phyloP scores from a whole-genome alignment of 2,888 invertebrate genomes.

The Dasysyrphus tricinctus region DNA sequence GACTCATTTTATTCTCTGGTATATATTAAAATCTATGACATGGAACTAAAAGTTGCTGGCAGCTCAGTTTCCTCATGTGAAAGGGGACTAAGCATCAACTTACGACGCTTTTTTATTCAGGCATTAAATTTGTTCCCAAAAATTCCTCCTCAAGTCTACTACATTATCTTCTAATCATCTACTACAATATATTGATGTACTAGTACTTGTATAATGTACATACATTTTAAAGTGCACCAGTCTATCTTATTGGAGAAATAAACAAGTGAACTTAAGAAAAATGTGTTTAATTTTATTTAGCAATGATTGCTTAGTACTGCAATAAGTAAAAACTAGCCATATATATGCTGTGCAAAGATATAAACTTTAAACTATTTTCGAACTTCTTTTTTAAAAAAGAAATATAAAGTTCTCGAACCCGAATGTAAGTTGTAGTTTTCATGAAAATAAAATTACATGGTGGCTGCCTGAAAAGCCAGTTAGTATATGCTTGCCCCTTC shows the following conservation, averaged over 20 bases:
- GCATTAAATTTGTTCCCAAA: too few species aligned
- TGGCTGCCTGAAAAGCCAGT: background rate
- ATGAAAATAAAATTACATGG: background rate
- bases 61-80: too few species aligned
- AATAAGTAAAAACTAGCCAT: background rate
- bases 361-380: background rate
- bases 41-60: too few species aligned
- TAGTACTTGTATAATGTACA: background rate
- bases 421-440: background rate
- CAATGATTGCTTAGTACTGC: background rate
- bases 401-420: background rate
- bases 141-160: too few species aligned
- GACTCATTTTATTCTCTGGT: too few species aligned
- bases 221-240: slow-evolving; percentile 5
- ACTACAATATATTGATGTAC: too few species aligned
- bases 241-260: slow-evolving; percentile 1
- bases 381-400: background rate
- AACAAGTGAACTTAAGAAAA: background rate
- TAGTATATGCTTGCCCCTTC: background rate
- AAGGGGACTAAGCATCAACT: too few species aligned
- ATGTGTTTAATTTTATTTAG: background rate
- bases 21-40: too few species aligned
- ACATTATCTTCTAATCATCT: too few species aligned
- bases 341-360: background rate
- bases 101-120: too few species aligned